A percentile compares a stretch with the other conserved stretches of the same genome.
Conservation (phyloP, 2,797 vertebrate species). For the Notolepis coatsorum region DNA sequence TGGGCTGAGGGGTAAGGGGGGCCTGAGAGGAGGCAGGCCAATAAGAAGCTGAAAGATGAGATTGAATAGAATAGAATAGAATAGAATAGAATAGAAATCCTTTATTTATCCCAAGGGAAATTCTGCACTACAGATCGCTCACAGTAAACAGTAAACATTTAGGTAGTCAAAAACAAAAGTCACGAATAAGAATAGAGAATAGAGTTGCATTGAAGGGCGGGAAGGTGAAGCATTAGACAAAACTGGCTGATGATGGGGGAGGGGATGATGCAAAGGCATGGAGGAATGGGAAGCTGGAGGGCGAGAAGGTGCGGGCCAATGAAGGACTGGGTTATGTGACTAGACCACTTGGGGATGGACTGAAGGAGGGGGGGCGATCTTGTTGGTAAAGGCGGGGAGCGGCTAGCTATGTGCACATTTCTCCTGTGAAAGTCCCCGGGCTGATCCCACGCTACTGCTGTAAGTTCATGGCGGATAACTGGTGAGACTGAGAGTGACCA, state of each 20-base stretch:
- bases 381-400: too few relatives aligned
- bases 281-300: neutral
- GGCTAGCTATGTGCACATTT: too few relatives aligned
- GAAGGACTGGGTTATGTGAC: neutral
- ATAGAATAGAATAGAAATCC: too few relatives aligned
- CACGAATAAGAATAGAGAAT: too few relatives aligned
- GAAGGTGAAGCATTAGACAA: neutral
- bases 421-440: too few relatives aligned
- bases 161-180: too few relatives aligned
- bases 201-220: neutral
- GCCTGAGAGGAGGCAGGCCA: neutral
- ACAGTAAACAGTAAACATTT: too few relatives aligned
- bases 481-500: neutral
- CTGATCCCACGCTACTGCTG: too few relatives aligned
- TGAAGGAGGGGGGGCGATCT: neutral
- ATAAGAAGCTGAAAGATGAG: neutral
- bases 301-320: neutral
- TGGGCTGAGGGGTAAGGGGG: neutral
- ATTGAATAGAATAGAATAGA: too few relatives aligned
- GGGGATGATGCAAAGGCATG: neutral
- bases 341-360: neutral
- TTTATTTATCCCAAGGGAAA: too few relatives aligned
- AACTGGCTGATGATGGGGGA: neutral
- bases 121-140: too few relatives aligned
- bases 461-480: neutral